These are phyloP conservation scores for Paguma larvata DNA, from an alignment of 2,797 vertebrate genomes.

Conservation along the genomic window DNA sequence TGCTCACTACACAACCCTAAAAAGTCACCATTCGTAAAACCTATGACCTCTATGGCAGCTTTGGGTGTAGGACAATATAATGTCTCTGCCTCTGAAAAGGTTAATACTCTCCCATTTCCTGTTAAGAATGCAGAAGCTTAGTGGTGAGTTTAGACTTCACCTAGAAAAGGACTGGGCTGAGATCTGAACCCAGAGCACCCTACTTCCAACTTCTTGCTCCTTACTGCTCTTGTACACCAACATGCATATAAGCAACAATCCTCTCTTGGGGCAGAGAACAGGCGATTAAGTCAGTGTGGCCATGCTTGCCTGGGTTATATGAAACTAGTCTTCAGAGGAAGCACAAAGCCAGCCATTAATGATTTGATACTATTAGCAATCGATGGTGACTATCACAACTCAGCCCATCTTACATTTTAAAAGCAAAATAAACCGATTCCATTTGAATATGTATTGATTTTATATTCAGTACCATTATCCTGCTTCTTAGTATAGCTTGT, in stretches of 20 bases:
- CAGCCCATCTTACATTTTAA: constrained; percentile 60
- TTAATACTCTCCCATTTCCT: not conserved
- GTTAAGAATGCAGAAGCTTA: not conserved
- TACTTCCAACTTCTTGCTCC: not conserved
- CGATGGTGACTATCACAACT: constrained; percentile 39
- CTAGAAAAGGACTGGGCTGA: not conserved
- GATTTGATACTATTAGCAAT: constrained; percentile 10
- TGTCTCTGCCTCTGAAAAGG: not conserved
- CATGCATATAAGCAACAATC: not conserved
- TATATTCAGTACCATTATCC: constrained; percentile 53
- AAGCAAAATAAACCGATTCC: constrained; percentile 71
- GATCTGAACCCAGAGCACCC: not conserved
- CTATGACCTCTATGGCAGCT: rapidly evolving
- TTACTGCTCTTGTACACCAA: not conserved
- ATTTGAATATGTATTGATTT: constrained; percentile 58
- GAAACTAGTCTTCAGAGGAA: not conserved
- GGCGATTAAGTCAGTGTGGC: not conserved
- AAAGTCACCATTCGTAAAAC: not conserved
- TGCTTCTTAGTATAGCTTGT: not conserved
- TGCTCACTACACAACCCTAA: too few relatives aligned
- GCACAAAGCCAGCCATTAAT: constrained; percentile 39
- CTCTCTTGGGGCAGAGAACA: not conserved
- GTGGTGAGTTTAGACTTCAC: not conserved
- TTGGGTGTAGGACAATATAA: rapidly evolving
- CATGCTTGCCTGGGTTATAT: not conserved